Base-by-base conservation (phyloP, 2,797 vertebrate species). In the Rhinoraja longicauda region DNA sequence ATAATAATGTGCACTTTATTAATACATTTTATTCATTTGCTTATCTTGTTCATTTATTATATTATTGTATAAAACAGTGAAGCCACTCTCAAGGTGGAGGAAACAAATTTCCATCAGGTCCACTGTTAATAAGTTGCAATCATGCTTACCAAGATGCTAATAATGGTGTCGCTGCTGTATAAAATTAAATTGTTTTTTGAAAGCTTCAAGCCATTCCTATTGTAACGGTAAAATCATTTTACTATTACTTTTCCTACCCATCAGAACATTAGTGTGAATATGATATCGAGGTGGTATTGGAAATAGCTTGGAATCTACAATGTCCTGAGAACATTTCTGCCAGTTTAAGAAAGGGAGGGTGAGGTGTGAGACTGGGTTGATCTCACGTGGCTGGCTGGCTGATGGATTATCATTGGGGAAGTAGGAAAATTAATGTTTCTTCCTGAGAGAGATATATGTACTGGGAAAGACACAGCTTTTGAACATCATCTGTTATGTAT, bases 41-140 rank as follows among this genome's bases (percentile, higher is more conserved):
- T 92, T 29, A 92, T 45, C 64, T 75, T 17, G 45, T 29, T 24
- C 24, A 92, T 92, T 75, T 75, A 92, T 92, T 92, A 29, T 70
- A 53, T 53, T 53, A 53, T 29, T 39, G 15, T 75, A 53, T 53
- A 53, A 26, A 6, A 62, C 70, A 75, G 72, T 90, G n/a, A 70
- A 90, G 59, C 64, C 32, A 70, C 21, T 36, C 26, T 73, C 29
- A 24, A n/a, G 26, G 45, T 39, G 39, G 29, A 57, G 36, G n/a
- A n/a, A 92, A 29, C 29, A 10, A 75, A 70, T 1, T 88, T 67
- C 62, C 21, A 36, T 8, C 59, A 67, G 84, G n/a, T 32, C 36
- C 84, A 88, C 62, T 67, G 9, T 88, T 59, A 88, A 13, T 19
- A 13, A 32, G 57, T n/a, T 64, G n/a, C 82, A 62, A n/a, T 62